Percentiles rank a stretch among this genome's conserved stretches.
Evolutionary conservation across 2,888 invertebrate genomes (phyloP).

Genomic region (Agrotis segetum): DNA sequence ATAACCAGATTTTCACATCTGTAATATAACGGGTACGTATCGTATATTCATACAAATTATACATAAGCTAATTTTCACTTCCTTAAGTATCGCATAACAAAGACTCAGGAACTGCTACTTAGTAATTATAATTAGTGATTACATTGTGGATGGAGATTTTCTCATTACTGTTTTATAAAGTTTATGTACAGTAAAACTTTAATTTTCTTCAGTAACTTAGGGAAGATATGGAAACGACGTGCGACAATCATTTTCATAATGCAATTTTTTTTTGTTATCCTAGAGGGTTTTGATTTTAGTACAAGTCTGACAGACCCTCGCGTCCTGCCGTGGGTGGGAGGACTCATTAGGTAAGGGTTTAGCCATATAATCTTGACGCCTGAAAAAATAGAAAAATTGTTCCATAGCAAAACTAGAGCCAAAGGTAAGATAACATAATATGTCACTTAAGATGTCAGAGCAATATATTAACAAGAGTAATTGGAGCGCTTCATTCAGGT

Average conservation of each 20-base stretch:
- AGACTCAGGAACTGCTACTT: neutral
- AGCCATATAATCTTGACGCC: neutral
- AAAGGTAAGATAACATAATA: conserved; percentile 50
- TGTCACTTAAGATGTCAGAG: conserved; percentile 59
- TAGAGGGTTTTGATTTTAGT: no score
- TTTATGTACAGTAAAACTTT: conserved; percentile 16
- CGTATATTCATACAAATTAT: conserved; percentile 25
- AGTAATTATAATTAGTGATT: conserved; percentile 48
- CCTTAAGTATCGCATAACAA: conserved; percentile 5
- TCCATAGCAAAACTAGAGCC: conserved; percentile 19
- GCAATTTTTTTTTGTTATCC: no score
- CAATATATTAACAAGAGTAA: conserved; percentile 68
- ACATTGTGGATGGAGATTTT: conserved; percentile 9
- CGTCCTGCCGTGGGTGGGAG: no score
- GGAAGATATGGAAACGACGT: neutral
- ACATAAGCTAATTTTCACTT: conserved; percentile 29
- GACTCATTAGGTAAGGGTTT: no score
- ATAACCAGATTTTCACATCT: conserved; percentile 20
- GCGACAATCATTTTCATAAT: neutral
- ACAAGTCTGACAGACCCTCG: no score
- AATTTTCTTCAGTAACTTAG: conserved; percentile 12
- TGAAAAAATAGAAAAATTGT: conserved; percentile 4
- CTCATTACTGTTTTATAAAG: conserved; percentile 19
- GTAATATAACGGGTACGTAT: conserved; percentile 21
- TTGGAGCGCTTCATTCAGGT: conserved; percentile 73